Base-by-base conservation (phyloP, 2,888 invertebrate genomes). In the Orthosia gothica region DNA sequence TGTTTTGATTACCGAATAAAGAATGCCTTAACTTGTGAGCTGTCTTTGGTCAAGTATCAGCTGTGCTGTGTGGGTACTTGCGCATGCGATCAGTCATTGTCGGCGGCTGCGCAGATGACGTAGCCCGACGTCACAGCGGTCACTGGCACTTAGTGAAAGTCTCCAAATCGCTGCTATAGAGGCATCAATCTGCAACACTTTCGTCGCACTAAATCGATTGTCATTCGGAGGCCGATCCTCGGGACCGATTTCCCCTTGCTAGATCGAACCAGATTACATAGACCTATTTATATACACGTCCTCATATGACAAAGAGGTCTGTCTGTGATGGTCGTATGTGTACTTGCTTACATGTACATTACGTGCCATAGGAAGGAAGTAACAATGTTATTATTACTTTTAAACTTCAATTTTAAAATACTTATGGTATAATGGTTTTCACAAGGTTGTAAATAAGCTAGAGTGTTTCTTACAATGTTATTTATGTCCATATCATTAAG, bases 121-220 rank as follows among this genome's bases (percentile, higher is more conserved):
- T 87, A 63, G 75, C n/a, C 79, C 84, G 87, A 90, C 91, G 91
- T 90, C 91, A 88, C 86, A 15, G 59, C 89, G 91, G 91, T 89
- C 92, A 89, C 87, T 89, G 90, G 85, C 91, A 83, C 87, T 82
- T 83, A 94, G 96, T 95, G 96, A 96, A 96, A 96, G 96, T 95
- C 81, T 72, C 90, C 90, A 86, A 92, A 92, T 91, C 91, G 87
- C 85, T 84, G 82, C 77, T 83, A 89, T 83, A 85, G 87, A 90
- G 87, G 84, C 91, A 92, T 93, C 93, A 91, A 94, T 95, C 94
- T 91, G 92, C 91, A 93, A 94, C 94, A 95, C 95, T 95, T 95
- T 95, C 95, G 91, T 92, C 90, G 91, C 89, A 87, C 82, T 89
- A 89, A 93, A 92, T 92, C 92, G 92, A 95, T 95, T 95, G 94